These are phyloP conservation scores for Resseliella maxima DNA, from an alignment of 2,888 invertebrate genomes.

Conservation along the genomic window DNA sequence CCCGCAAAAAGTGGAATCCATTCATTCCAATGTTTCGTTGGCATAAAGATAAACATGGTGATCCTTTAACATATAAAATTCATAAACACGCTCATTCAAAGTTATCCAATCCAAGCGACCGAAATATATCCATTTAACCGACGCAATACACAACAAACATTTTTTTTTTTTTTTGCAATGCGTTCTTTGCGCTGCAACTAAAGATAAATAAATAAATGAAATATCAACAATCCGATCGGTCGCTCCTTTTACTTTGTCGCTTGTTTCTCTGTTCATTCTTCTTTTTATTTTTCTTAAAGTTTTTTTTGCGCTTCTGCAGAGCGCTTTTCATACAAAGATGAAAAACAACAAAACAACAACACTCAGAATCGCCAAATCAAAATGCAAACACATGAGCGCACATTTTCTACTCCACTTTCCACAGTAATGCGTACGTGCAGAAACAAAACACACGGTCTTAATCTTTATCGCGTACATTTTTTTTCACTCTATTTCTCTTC, in stretches of 20 bases:
- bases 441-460: not conserved
- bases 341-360: conserved; percentile 2
- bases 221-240: conserved; percentile 11
- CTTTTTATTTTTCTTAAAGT: not conserved
- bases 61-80: conserved; percentile 44
- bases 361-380: not conserved
- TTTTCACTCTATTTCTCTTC: not conserved
- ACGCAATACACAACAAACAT: not conserved
- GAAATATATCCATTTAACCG: not conserved
- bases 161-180: no score
- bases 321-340: not conserved
- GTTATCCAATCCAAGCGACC: conserved; percentile 3
- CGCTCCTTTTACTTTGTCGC: not conserved
- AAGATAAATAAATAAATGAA: conserved; percentile 45
- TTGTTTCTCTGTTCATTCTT: not conserved
- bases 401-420: conserved; percentile 53
- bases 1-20: conserved; percentile 2
- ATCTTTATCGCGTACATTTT: not conserved
- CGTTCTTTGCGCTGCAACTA: not conserved
- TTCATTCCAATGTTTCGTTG: conserved; percentile 22
- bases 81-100: conserved; percentile 48
- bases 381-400: conserved; percentile 51
- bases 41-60: conserved; percentile 31
- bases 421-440: conserved; percentile 41
- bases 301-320: not conserved